phyloP scores from a whole-genome alignment of 2,797 vertebrate genomes.

The Myripristis jacobus region DNA sequence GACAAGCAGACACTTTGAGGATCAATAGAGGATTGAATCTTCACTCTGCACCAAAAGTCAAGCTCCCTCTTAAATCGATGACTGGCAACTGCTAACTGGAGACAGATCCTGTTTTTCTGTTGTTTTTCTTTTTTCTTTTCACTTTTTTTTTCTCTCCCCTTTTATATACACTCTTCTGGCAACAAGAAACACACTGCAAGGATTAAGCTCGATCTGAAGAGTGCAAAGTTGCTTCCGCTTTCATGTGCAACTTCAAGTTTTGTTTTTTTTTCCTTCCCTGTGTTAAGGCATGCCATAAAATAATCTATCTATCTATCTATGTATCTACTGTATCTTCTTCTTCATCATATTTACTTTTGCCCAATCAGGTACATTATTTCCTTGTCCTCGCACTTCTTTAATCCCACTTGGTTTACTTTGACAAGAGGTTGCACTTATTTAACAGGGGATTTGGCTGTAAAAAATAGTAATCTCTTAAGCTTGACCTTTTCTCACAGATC shows the following conservation, averaged over 20 bases:
- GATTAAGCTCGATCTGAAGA: background rate
- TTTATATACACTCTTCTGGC: background rate
- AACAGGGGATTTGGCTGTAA: conserved; percentile 36
- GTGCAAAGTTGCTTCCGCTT: background rate
- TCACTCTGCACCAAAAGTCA: conserved; percentile 68
- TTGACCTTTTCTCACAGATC: conserved; percentile 63
- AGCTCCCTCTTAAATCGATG: conserved; percentile 65
- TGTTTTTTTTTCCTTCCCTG: background rate
- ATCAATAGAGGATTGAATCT: conserved; percentile 76
- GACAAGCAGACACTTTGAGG: conserved; percentile 67
- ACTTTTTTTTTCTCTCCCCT: background rate
- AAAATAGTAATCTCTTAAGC: conserved; percentile 51
- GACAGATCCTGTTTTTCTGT: conserved; percentile 46
- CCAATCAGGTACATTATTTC: background rate
- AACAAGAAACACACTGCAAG: conserved; percentile 3
- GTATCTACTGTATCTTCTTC: too few species aligned
- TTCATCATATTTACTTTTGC: background rate
- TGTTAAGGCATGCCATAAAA: too few species aligned
- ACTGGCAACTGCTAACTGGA: conserved; percentile 60
- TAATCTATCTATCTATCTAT: background rate
- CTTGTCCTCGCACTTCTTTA: background rate
- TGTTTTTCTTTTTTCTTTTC: conserved; percentile 15
- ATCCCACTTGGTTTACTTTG: conserved; percentile 24
- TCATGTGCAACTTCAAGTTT: background rate
- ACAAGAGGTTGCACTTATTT: conserved; percentile 30